A percentile compares a stretch with the other conserved stretches of the same genome.
These are phyloP conservation scores for Gopherus evgoodei DNA, from an alignment of 2,113 vertebrate species.

Conservation along the genomic window DNA sequence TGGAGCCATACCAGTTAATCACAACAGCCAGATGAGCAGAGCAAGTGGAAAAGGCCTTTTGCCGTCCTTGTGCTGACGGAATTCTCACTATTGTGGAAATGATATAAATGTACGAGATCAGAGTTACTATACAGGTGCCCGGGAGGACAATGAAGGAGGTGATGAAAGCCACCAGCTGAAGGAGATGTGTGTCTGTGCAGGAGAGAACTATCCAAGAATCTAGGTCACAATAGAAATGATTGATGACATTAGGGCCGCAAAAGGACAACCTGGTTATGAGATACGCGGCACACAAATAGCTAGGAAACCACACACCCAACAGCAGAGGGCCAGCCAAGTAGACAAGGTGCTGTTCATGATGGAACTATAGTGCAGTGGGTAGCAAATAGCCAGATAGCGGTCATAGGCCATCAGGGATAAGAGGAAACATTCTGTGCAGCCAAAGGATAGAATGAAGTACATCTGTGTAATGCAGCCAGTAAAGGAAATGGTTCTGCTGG, in stretches of 20 bases:
- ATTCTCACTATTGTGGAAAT: not conserved
- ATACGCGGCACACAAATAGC: constrained; percentile 10
- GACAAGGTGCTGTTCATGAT: not conserved
- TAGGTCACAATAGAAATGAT: constrained; percentile 58
- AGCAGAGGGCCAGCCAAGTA: not conserved
- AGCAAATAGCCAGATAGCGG: constrained; percentile 24
- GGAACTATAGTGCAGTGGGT: constrained; percentile 2
- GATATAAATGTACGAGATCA: constrained; percentile 37
- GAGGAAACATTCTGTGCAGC: constrained; percentile 44
- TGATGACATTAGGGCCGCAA: constrained; percentile 19
- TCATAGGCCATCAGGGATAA: constrained; percentile 36
- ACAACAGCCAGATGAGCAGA: not conserved
- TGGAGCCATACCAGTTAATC: not conserved
- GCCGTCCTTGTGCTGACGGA: not conserved
- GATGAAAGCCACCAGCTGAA: not conserved
- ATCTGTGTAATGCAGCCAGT: constrained; percentile 9
- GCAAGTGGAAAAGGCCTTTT: not conserved
- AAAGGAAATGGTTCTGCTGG: constrained; percentile 15
- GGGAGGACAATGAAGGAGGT: not conserved
- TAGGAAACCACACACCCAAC: constrained; percentile 12
- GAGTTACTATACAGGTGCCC: not conserved
- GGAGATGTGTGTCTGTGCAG: constrained; percentile 6
- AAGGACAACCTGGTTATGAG: not conserved
- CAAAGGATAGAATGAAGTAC: constrained; percentile 46
- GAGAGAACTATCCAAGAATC: constrained; percentile 25